Evolutionary conservation across 64 coral and sea anemone species (phyloP), one percentile per base, ranked within the genome.

Genomic region (Montipora efflorescens): DNA sequence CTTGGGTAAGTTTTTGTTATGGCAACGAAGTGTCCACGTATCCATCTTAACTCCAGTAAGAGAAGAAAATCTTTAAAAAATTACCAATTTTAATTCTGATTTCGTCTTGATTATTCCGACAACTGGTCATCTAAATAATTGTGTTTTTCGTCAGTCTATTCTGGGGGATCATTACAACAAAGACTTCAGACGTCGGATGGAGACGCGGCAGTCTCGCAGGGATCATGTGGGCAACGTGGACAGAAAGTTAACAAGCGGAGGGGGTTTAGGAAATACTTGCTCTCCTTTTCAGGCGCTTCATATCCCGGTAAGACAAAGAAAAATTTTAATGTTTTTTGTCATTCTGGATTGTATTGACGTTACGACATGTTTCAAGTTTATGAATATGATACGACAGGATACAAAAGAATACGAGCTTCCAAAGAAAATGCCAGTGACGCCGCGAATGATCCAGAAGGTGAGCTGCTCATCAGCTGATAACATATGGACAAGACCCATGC

Each of bases 241-340:
- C 77, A 87, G 77, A 14, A 81, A 51, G 48, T 75, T 93, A 23
- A 98, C 94, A n/a, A 82, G 18, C 28, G 93, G 96, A 71, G 93
- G 75, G 85, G 93, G 92, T 5, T 57, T 90, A 4, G 91, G 94
- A 23, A 95, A 48, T 13, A 82, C 89, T 14, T 98, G 97, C 69
- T 98, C 94, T 69, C 97, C 97, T 5, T 98, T 98, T 51, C 94
- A 96, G 90, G 97, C 94, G 44, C 84, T 98, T 61, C 89, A 97
- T 19, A 94, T 95, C 4, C 93, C 95, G 83, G 95, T 97, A 77
- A 83, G 74, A 66, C 79, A 14, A 79, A 36, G 36, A 15, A 53
- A 69, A 80, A 9, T 7, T 48, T 80, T 47, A 50, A 80, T 47
- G 0, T 47, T 80, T 3, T 19, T 12, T 57, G 4, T 21, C 20